Percentiles rank a stretch among this genome's conserved stretches.
phyloP scores from a whole-genome alignment of 2,113 vertebrate genomes.

The Salvelinus alpinus region DNA sequence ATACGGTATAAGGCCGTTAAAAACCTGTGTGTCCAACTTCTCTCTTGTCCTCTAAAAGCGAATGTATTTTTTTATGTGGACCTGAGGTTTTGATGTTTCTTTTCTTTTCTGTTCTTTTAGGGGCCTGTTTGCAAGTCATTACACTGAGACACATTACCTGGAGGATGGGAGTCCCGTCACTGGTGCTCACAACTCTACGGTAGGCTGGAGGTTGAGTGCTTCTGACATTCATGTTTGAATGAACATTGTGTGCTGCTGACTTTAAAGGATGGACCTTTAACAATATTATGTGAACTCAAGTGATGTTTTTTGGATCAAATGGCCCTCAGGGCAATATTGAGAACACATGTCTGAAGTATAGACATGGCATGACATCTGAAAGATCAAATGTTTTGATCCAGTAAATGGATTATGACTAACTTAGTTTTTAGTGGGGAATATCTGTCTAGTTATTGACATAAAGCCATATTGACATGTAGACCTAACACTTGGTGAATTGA shows the following conservation, averaged over 20 bases:
- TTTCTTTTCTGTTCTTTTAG: slow-evolving; percentile 64
- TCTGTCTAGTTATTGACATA: too few species aligned
- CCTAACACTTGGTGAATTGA: too few species aligned
- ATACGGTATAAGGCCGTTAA: too few species aligned
- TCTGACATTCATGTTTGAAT: slow-evolving; percentile 40
- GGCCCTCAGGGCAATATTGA: not conserved
- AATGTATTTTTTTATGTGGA: too few species aligned
- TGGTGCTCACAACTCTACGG: slow-evolving; percentile 77
- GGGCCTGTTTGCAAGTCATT: slow-evolving; percentile 84
- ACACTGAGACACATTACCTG: slow-evolving; percentile 91
- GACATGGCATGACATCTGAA: not conserved
- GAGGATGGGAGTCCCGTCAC: slow-evolving; percentile 83
- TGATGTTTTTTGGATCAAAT: not conserved
- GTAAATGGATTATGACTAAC: too few species aligned
- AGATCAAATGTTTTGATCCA: too few species aligned
- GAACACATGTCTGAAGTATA: not conserved
- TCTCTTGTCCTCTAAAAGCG: too few species aligned
- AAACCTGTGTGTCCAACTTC: too few species aligned
- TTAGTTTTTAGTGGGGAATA: too few species aligned
- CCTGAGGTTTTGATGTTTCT: slow-evolving; percentile 22
- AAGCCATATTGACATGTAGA: too few species aligned
- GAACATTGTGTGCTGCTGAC: slow-evolving; percentile 17
- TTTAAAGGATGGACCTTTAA: slow-evolving; percentile 32
- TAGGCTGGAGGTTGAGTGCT: slow-evolving; percentile 69
- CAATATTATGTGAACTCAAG: not conserved